A percentile compares a stretch with the other conserved stretches of the same genome.
Evolutionary conservation across 1,140 invertebrate species (phyloP).

Genomic region (Trachelipus rathkii): DNA sequence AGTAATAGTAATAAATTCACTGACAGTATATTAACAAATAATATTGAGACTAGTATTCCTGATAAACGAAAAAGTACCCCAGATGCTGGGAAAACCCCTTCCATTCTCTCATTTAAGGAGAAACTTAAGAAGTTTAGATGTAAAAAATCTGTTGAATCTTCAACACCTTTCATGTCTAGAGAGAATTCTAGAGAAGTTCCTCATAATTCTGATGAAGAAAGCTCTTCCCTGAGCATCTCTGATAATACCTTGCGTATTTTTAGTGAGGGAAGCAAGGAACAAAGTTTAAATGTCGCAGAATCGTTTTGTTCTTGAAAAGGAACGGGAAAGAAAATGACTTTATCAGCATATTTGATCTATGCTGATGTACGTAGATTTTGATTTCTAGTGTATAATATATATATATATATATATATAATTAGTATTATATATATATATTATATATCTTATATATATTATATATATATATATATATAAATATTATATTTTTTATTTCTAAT

Average conservation of each 20-base stretch:
- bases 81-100: not conserved
- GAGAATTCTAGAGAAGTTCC: too few species aligned
- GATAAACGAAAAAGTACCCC: not conserved
- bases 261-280: not conserved
- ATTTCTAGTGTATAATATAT: not conserved
- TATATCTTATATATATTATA: too few species aligned
- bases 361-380: not conserved
- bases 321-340: not conserved
- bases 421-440: too few species aligned
- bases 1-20: too few species aligned
- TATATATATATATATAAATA: too few species aligned
- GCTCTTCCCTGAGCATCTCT: not conserved
- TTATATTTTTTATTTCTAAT: too few species aligned
- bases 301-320: not conserved
- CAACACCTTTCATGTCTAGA: not conserved
- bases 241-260: too few species aligned
- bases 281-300: not conserved
- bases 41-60: too few species aligned
- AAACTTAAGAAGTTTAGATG: not conserved
- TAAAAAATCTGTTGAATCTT: not conserved
- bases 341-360: not conserved
- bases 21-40: too few species aligned
- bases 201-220: not conserved
- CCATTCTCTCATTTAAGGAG: not conserved
- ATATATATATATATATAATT: too few species aligned